Evolutionary conservation across 2,797 vertebrate genomes (phyloP), one percentile per base, ranked within the genome.

Genomic region (Brachyalestes nurse): DNA sequence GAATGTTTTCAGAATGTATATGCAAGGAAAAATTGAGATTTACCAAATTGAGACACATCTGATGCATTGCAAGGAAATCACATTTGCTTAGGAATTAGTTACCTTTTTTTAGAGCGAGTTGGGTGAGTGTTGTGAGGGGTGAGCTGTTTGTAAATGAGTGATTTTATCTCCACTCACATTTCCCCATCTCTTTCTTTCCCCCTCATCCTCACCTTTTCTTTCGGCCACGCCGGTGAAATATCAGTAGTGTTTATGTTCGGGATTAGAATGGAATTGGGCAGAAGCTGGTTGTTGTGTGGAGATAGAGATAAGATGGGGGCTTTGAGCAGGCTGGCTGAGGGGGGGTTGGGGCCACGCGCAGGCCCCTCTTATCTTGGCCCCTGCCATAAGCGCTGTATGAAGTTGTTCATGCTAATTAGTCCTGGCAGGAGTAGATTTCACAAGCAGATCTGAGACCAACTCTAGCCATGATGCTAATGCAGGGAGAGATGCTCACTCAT

Each of bases 181-280:
- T 60, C 81, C 93, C 92, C 93, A 95, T 90, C 69, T 79, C 73
- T 84, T 80, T 83, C 78, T 83, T 64, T 79, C 66, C 76, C 61
- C 60, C 28, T 38, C 79, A 34, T 78, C 57, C 55, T 75, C 64
- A 76, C 73, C 70, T 83, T 61, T 72, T 83, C 81, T 77, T 72
- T 88, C 75, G 93, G 92, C 95, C 93, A 92, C 87, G 92, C 92
- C 86, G 95, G 95, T 95, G 95, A 97, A 98, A 99, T 98, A 98
- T 98, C 96, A 96, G 95, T 97, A 97, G 98, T 99, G 97, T 98
- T 99, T 98, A 98, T 96, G 96, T 93, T 95, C 95, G 95, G 97
- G 97, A 99, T 99, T 98, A 99, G 94, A 94, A 92, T 92, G 95
- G 96, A 97, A 97, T 97, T 98, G 97, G 96, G 96, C 96, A 96